Evolutionary conservation across 2,797 vertebrate species (phyloP).

Genomic region (Eleutherodactylus coqui): DNA sequence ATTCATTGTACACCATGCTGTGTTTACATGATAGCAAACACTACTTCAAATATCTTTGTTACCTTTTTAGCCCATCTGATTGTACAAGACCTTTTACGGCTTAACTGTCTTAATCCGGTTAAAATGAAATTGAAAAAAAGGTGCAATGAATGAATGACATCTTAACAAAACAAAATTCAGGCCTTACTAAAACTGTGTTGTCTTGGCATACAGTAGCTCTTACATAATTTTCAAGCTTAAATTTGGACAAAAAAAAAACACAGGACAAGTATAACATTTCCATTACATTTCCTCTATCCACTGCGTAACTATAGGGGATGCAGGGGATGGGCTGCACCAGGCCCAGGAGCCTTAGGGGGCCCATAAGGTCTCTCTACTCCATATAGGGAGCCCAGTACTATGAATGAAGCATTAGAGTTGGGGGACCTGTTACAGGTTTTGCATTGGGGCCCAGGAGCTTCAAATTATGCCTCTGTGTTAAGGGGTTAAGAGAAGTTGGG

Average conservation of each 20-base stretch:
- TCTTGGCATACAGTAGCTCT: background rate
- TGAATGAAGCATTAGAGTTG: too few relatives aligned
- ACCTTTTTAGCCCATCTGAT: conserved; percentile 28
- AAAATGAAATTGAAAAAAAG: conserved; percentile 23
- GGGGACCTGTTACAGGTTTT: too few relatives aligned
- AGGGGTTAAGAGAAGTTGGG: too few relatives aligned
- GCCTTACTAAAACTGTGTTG: background rate
- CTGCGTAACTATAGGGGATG: too few relatives aligned
- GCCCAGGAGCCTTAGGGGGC: too few relatives aligned
- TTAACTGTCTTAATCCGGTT: conserved; percentile 35
- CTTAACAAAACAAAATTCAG: conserved; percentile 20
- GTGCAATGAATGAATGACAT: conserved; percentile 16
- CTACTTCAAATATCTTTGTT: conserved; percentile 23
- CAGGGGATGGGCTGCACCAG: too few relatives aligned
- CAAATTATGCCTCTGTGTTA: too few relatives aligned
- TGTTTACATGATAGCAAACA: conserved; percentile 40
- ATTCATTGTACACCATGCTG: conserved; percentile 40
- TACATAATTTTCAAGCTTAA: background rate
- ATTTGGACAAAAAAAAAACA: background rate
- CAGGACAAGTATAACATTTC: background rate
- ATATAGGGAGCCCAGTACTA: too few relatives aligned
- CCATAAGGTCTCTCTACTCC: too few relatives aligned
- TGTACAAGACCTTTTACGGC: conserved; percentile 15
- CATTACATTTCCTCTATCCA: background rate
- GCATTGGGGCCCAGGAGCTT: too few relatives aligned